A percentile compares a stretch with the other conserved stretches of the same genome.
Conservation (phyloP, 2,888 invertebrate species). For the Heliconius sara region DNA sequence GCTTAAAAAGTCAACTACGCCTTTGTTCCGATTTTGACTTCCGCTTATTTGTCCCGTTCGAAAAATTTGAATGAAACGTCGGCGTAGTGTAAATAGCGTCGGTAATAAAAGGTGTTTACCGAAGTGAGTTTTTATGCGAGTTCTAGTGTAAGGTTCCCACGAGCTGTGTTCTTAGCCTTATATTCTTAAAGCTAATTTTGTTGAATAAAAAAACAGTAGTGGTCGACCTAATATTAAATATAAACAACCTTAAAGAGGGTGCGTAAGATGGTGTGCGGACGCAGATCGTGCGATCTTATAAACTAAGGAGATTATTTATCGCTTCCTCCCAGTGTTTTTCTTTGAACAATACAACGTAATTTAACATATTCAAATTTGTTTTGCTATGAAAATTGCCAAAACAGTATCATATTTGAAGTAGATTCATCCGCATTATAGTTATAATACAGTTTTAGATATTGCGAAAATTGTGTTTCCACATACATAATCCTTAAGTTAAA, state of each 20-base stretch:
- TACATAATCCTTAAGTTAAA: not conserved
- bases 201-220: conserved; percentile 38
- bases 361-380: conserved; percentile 1
- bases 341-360: conserved; percentile 72
- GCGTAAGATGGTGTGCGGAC: conserved; percentile 59
- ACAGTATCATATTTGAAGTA: not conserved
- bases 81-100: conserved; percentile 30
- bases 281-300: conserved; percentile 73
- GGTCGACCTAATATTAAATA: conserved; percentile 40
- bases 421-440: not conserved
- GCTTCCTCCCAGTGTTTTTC: conserved; percentile 80
- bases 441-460: not conserved
- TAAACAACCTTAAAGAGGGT: conserved; percentile 51
- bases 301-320: conserved; percentile 82
- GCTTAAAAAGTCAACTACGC: conserved; percentile 72
- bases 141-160: conserved; percentile 29
- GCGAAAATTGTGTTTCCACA: not conserved
- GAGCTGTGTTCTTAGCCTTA: conserved; percentile 2
- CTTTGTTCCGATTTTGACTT: conserved; percentile 69
- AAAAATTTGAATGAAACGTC: conserved; percentile 44
- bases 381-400: not conserved
- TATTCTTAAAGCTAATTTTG: conserved; percentile 12
- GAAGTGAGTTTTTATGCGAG: not conserved
- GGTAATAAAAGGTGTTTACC: conserved; percentile 22
- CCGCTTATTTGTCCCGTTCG: conserved; percentile 58